phyloP scores from a whole-genome alignment of 2,888 invertebrate species.

The Parapristionchus giblindavisi region DNA sequence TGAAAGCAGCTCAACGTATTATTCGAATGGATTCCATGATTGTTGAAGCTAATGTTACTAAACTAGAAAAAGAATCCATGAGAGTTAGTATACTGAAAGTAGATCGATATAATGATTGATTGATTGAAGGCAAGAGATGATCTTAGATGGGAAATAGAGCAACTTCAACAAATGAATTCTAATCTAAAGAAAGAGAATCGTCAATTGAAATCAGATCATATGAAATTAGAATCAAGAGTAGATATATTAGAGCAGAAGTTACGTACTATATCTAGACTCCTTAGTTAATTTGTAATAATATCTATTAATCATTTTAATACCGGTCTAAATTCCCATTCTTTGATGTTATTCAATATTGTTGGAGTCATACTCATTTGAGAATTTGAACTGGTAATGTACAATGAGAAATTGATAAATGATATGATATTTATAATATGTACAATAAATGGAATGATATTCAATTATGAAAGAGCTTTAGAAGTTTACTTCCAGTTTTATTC shows the following conservation, averaged over 20 bases:
- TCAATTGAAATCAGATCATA: constrained; percentile 61
- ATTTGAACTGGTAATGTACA: too few species aligned
- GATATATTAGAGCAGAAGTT: constrained; percentile 65
- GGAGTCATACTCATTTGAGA: too few species aligned
- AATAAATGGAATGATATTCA: too few species aligned
- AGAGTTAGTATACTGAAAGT: constrained; percentile 40
- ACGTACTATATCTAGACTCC: constrained; percentile 64
- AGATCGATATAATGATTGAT: background rate
- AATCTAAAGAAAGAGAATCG: constrained; percentile 61
- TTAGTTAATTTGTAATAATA: constrained; percentile 43
- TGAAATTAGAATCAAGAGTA: constrained; percentile 61
- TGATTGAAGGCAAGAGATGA: constrained; percentile 57
- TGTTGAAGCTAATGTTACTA: constrained; percentile 62
- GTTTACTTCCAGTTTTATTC: constrained; percentile 36
- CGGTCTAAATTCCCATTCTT: background rate
- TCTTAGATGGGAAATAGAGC: constrained; percentile 66
- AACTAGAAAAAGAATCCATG: constrained; percentile 60
- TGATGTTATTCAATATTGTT: background rate
- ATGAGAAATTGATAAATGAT: too few species aligned
- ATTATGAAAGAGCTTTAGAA: constrained; percentile 36
- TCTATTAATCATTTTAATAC: background rate
- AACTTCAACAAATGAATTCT: constrained; percentile 62
- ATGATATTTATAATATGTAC: too few species aligned
- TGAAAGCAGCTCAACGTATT: constrained; percentile 64
- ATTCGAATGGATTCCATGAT: constrained; percentile 66